These are phyloP conservation scores for Diaperis boleti DNA, from an alignment of 2,888 invertebrate species.

Conservation along the genomic window DNA sequence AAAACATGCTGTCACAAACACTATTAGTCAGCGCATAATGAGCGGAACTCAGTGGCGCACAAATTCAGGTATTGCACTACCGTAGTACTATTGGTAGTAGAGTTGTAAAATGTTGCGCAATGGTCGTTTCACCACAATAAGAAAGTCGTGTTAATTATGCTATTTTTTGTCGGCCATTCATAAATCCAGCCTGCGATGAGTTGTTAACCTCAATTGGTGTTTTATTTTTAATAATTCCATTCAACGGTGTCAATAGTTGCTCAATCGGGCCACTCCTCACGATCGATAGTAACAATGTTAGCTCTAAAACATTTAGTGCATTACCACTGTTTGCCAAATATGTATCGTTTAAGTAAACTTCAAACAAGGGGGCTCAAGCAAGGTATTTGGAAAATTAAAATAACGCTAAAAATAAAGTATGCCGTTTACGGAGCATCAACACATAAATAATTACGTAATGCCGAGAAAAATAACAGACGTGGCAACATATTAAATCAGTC, in stretches of 20 bases:
- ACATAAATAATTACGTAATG: slow-evolving; percentile 38
- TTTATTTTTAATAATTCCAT: slow-evolving; percentile 6
- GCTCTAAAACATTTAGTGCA: too few species aligned
- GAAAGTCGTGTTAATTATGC: slow-evolving; percentile 39
- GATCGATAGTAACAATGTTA: too few species aligned
- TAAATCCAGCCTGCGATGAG: slow-evolving; percentile 24
- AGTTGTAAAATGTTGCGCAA: slow-evolving; percentile 35
- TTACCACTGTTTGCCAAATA: slow-evolving; percentile 17
- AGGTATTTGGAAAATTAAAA: slow-evolving; percentile 30
- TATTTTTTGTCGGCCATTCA: slow-evolving; percentile 35
- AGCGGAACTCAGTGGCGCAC: slow-evolving; percentile 8
- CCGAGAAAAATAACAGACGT: slow-evolving; percentile 17
- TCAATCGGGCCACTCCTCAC: too few species aligned
- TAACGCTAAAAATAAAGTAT: slow-evolving; percentile 30
- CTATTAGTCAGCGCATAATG: slow-evolving; percentile 3
- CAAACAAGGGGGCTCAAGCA: slow-evolving; percentile 24
- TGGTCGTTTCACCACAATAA: slow-evolving; percentile 16
- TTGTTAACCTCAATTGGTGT: slow-evolving; percentile 32
- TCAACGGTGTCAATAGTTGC: not conserved
- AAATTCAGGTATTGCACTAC: slow-evolving; percentile 34
- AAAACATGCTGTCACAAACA: not conserved
- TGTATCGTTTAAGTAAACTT: slow-evolving; percentile 20
- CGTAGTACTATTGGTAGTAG: slow-evolving; percentile 29
- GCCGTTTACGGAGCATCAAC: slow-evolving; percentile 11
- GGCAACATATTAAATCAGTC: slow-evolving; percentile 6